Evolutionary conservation across 2,888 invertebrate genomes (phyloP).

Genomic region (Metacarcinus magister): DNA sequence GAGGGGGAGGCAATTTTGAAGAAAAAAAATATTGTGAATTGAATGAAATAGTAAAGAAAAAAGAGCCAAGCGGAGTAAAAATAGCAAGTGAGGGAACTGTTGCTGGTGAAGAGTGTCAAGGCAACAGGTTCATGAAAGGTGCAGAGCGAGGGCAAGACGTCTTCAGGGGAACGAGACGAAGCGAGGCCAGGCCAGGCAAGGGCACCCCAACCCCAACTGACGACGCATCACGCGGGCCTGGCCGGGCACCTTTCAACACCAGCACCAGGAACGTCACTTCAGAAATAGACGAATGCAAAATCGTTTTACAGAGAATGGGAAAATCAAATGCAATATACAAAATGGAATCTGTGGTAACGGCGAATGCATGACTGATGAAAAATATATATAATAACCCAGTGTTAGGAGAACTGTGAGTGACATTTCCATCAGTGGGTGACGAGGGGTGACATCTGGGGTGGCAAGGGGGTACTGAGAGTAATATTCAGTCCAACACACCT

Average conservation of each 20-base stretch:
- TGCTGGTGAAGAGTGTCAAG: neutral
- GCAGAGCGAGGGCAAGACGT: neutral
- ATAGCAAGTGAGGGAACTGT: neutral
- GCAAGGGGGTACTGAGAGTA: neutral
- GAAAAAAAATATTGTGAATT: neutral
- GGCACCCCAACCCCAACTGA: neutral
- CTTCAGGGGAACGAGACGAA: neutral
- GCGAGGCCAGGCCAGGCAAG: neutral
- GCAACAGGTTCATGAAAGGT: neutral
- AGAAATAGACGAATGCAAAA: neutral
- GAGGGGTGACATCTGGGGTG: neutral
- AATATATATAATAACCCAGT: conserved; percentile 26
- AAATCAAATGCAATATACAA: neutral
- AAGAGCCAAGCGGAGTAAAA: neutral
- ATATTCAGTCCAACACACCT: neutral
- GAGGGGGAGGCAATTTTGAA: neutral
- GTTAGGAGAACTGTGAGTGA: conserved; percentile 18
- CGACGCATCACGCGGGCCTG: neutral
- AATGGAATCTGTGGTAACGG: neutral
- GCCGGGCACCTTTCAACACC: neutral
- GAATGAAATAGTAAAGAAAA: neutral
- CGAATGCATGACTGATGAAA: conserved; percentile 28
- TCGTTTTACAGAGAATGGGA: neutral
- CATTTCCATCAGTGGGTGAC: neutral
- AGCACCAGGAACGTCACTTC: neutral